phyloP scores from a whole-genome alignment of 2,797 vertebrate genomes.

The Yasuhikotakia modesta region DNA sequence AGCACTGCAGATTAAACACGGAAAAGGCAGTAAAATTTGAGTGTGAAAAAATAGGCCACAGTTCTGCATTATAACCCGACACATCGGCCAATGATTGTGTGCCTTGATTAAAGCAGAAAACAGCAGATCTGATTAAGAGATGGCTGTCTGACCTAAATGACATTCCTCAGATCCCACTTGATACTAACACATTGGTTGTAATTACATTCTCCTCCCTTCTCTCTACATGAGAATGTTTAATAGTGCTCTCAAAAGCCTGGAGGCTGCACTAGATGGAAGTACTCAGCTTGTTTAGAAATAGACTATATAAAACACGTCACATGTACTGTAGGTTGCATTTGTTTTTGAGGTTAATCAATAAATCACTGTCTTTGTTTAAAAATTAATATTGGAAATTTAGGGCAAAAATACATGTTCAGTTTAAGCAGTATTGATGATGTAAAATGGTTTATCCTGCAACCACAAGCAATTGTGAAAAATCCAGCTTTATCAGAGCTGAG shows the following conservation, averaged over 20 bases:
- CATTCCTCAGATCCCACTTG: constrained; percentile 60
- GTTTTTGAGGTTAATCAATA: neutral
- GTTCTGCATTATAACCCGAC: constrained; percentile 52
- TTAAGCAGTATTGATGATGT: no score
- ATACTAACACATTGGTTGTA: constrained; percentile 53
- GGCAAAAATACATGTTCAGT: no score
- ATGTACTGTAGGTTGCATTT: neutral
- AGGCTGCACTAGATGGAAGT: constrained; percentile 59
- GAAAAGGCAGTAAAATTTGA: constrained; percentile 61
- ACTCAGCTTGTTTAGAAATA: no score
- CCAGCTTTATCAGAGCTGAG: neutral
- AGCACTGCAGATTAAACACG: constrained; percentile 68
- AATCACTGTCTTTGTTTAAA: no score
- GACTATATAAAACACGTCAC: neutral
- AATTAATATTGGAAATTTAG: no score
- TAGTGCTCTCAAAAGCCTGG: constrained; percentile 57
- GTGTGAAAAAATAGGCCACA: constrained; percentile 55
- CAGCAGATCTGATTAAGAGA: constrained; percentile 60
- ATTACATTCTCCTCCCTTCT: constrained; percentile 61
- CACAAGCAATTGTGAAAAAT: neutral
- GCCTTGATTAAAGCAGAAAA: constrained; percentile 68
- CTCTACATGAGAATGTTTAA: constrained; percentile 60
- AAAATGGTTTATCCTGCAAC: neutral
- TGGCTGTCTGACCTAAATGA: constrained; percentile 61
- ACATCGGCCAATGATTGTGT: constrained; percentile 42